Evolutionary conservation across 2,888 invertebrate genomes (phyloP), one percentile per base, ranked within the genome.

Genomic region (Alviniconcha strummeri): DNA sequence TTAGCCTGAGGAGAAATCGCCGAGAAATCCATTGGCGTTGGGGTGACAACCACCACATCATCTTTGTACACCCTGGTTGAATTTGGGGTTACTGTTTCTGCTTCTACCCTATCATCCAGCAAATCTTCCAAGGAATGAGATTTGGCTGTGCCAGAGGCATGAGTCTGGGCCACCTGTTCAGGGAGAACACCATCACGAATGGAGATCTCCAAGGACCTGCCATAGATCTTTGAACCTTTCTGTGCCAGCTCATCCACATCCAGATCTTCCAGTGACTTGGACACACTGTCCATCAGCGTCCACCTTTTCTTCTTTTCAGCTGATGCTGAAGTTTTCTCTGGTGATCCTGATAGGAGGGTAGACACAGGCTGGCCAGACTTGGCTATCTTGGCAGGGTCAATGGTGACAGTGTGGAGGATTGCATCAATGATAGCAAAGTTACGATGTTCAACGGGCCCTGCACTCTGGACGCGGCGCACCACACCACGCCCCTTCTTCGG

Each of bases 1-100:
- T 56, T 82, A 19, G 54, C 19, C 69, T 82, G 75, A 36, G 82
- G 82, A 17, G 82, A 76, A 36, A 82, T 56, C 13, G 76, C 82
- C 19, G 82, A 82, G 19, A 82, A 82, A n/a, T 75, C 69, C 77
- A 77, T 76, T 5, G 76, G 82, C 52, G 67, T 67, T 17, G 69
- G 77, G 64, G 55, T 67, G 54, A 81, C 55, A 15, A 81, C 57
- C 36, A 82, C 76, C n/a, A 77, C 71, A 77, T 77, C 77, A 57
- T 69, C 82, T 69, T 82, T 67, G 17, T 69, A 82, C 69, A 77
- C 19, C 56, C 55, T 67, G 57, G 69, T 36, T 11, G 64, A 13
- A 56, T 69, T 55, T n/a, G 69, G 4, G 56, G 64, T n/a, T 52
- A 4, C n/a, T 8, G 54, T 55, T n/a, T 56, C 67, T 13, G 36